These are phyloP conservation scores for Tachina grossa DNA, from an alignment of 2,888 invertebrate genomes.

Conservation along the genomic window DNA sequence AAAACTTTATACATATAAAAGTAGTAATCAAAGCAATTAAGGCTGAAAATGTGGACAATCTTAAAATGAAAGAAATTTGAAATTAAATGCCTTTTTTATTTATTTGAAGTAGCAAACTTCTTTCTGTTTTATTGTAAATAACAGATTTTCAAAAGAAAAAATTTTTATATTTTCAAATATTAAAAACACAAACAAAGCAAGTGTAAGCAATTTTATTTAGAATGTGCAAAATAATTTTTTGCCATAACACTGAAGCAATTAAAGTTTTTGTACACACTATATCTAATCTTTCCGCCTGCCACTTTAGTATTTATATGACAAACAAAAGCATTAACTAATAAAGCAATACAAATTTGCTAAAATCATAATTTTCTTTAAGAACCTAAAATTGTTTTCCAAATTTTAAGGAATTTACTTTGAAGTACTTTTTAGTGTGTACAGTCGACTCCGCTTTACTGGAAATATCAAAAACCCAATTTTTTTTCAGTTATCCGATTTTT, in stretches of 20 bases:
- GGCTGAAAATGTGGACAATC: conserved; percentile 70
- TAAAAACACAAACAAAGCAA: not conserved
- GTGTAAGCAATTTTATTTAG: not conserved
- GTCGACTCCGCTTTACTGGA: no score
- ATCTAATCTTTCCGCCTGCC: no score
- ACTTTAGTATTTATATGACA: no score
- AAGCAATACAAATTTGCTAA: no score
- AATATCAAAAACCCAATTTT: no score
- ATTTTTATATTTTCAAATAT: not conserved
- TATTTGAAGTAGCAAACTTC: conserved; percentile 29
- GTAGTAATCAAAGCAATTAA: conserved; percentile 54
- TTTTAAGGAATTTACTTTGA: no score
- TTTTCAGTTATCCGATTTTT: no score
- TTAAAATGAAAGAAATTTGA: conserved; percentile 22
- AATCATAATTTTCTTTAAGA: no score
- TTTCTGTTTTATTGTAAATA: not conserved
- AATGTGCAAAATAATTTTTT: not conserved
- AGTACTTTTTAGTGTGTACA: no score
- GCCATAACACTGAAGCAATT: not conserved
- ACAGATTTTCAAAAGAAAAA: not conserved
- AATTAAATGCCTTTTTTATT: conserved; percentile 53
- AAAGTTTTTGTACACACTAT: not conserved
- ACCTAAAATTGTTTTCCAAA: no score
- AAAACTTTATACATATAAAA: conserved; percentile 13
- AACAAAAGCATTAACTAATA: no score